phyloP scores from a whole-genome alignment of 2,797 vertebrate species.

The Thalassophryne amazonica region DNA sequence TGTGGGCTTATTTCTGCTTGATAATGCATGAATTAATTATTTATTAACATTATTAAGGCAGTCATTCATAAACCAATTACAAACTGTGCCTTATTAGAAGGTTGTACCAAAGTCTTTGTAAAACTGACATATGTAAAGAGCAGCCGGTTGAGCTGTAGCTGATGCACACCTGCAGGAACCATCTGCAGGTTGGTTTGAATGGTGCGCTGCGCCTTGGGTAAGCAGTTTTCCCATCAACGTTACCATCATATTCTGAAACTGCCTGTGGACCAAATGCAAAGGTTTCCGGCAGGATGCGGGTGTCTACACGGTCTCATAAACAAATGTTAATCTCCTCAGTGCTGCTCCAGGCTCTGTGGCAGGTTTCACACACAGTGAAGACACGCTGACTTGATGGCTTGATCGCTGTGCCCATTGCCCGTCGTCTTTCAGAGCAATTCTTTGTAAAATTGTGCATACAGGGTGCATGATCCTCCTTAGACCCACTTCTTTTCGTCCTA shows the following conservation, averaged over 20 bases:
- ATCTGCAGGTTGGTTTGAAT: not conserved
- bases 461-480: conserved; percentile 41
- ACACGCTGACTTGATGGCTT: conserved; percentile 28
- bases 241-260: conserved; percentile 6
- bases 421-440: conserved; percentile 32
- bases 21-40: not conserved
- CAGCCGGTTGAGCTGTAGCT: not conserved
- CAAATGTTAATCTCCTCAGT: conserved; percentile 44
- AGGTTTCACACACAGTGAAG: conserved; percentile 36
- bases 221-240: conserved; percentile 8
- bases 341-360: conserved; percentile 31
- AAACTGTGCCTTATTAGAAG: conserved; percentile 8
- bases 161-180: not conserved
- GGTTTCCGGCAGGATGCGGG: conserved; percentile 16
- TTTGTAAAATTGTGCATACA: conserved; percentile 27
- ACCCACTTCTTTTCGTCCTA: conserved; percentile 6
- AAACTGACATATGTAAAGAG: not conserved
- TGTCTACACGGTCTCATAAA: conserved; percentile 37
- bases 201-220: not conserved
- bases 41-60: not conserved
- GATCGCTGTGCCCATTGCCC: conserved; percentile 17
- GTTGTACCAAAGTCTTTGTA: conserved; percentile 1
- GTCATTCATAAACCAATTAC: not conserved
- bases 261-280: conserved; percentile 15
- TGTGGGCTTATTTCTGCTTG: not conserved